phyloP scores from a whole-genome alignment of 1,140 invertebrate species.

The Polyergus mexicanus region DNA sequence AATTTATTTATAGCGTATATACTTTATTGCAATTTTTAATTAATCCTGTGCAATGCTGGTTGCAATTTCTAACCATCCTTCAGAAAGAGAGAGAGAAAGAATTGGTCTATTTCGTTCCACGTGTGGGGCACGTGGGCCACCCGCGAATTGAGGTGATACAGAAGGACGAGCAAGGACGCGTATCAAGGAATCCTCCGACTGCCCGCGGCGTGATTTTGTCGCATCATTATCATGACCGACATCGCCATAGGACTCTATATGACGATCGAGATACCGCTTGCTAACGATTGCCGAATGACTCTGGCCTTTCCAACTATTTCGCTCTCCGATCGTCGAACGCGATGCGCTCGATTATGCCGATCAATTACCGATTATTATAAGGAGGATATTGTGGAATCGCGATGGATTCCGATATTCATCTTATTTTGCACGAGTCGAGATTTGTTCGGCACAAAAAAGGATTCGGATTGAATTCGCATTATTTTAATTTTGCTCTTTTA shows the following conservation, averaged over 20 bases:
- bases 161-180: conserved; percentile 47
- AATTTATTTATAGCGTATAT: no score
- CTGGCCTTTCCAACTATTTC: conserved; percentile 62
- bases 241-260: conserved; percentile 26
- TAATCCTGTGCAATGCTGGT: neutral
- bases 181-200: conserved; percentile 33
- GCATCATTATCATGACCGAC: conserved; percentile 69
- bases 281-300: conserved; percentile 75
- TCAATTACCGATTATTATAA: conserved; percentile 54
- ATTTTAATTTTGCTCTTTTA: conserved; percentile 9
- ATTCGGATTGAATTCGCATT: neutral
- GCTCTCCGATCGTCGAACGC: conserved; percentile 18
- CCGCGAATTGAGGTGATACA: conserved; percentile 52
- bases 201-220: conserved; percentile 69
- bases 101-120: neutral
- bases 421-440: conserved; percentile 48
- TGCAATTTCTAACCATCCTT: conserved; percentile 20
- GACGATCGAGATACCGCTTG: conserved; percentile 35
- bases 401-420: conserved; percentile 24
- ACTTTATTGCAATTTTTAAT: neutral
- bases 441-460: neutral
- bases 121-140: conserved; percentile 37
- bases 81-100: neutral
- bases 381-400: conserved; percentile 32
- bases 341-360: conserved; percentile 33